phyloP scores from a whole-genome alignment of 2,888 invertebrate genomes.

The Andrena bucephala region DNA sequence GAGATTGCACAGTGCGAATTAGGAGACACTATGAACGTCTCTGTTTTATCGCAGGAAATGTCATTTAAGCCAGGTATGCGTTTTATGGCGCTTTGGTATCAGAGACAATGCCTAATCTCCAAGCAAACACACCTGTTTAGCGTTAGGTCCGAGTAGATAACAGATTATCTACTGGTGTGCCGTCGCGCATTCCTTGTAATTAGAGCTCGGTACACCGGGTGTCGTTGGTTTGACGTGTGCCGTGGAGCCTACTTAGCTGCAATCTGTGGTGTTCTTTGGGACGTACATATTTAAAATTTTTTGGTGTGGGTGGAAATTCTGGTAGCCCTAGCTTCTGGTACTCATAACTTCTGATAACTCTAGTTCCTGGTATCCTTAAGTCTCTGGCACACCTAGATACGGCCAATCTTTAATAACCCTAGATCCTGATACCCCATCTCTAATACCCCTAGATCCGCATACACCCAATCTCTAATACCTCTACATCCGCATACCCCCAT shows the following conservation, averaged over 20 bases:
- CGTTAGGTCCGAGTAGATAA: slow-evolving; percentile 48
- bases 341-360: too few relatives aligned
- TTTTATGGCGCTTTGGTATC: background rate
- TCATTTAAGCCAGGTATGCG: background rate
- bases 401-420: too few relatives aligned
- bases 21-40: background rate
- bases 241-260: too few relatives aligned
- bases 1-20: background rate
- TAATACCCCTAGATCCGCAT: too few relatives aligned
- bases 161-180: slow-evolving; percentile 7
- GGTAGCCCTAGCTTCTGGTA: too few relatives aligned
- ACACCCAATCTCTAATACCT: too few relatives aligned
- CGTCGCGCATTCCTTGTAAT: slow-evolving; percentile 42
- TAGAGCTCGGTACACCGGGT: slow-evolving; percentile 28
- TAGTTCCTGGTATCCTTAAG: too few relatives aligned
- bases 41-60: background rate
- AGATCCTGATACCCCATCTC: too few relatives aligned
- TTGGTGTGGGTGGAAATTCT: too few relatives aligned
- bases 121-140: slow-evolving; percentile 43
- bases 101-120: slow-evolving; percentile 20
- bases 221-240: slow-evolving; percentile 7
- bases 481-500: too few relatives aligned
- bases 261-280: background rate
- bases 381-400: background rate
- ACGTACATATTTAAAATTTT: too few relatives aligned